Evolutionary conservation across 2,797 vertebrate genomes (phyloP), one percentile per base, ranked within the genome.

Genomic region (Bradypodion ventrale): DNA sequence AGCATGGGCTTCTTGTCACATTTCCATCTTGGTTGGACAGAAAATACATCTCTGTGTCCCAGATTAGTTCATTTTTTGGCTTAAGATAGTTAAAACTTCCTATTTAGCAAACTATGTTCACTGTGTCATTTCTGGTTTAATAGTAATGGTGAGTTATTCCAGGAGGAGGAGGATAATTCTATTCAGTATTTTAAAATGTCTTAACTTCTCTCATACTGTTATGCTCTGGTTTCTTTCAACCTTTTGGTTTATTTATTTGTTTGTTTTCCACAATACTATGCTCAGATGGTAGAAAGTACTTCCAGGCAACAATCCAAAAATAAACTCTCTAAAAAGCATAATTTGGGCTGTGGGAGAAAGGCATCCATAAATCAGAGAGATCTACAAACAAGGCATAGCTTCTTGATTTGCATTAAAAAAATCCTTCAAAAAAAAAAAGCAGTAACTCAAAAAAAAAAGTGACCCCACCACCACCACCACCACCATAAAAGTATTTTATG

Each of bases 21-120:
- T 44, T 92, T 90, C 92, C 90, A 89, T 87, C 72, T 84, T 85
- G 69, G 52, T 91, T 91, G 74, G 88, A 89, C 89, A 93, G 90
- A 87, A 87, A 94, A 62, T 73, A 89, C 84, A 91, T 86, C 86
- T n/a, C 73, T 89, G 90, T 87, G 83, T 87, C 89, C 90, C 85
- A 88, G 37, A 65, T 70, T 80, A 84, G 89, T 92, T 91, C 90
- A 78, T 86, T 92, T 92, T 93, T 89, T 93, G 91, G 87, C 84
- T 88, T 13, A 60, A 87, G 68, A 90, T 75, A 42, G 6, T 70
- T 88, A 82, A 91, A 90, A 83, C 40, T 35, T 90, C 87, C 19
- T 80, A 87, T 86, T 87, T 72, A 87, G 83, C 88, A 91, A 91
- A 92, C 83, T 70, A 87, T 87, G 85, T 89, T 89, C 90, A 88